Conservation (phyloP, 2,888 invertebrate genomes). For the Polydesmus complanatus region DNA sequence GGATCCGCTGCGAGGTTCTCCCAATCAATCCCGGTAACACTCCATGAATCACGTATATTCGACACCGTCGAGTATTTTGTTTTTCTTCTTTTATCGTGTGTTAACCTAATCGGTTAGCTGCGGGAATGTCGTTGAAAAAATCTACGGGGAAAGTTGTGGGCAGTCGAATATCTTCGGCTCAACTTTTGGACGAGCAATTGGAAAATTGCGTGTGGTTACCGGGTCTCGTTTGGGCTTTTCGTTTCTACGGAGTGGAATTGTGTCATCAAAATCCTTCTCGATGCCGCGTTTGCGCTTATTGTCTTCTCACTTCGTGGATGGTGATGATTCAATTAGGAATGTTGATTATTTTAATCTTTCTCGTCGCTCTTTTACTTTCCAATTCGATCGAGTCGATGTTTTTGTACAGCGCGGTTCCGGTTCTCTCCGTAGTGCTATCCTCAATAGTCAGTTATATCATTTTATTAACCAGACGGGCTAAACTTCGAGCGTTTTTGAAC, state of each 20-base stretch:
- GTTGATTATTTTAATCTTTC: not conserved
- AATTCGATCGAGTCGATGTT: constrained; percentile 1
- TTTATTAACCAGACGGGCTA: not conserved
- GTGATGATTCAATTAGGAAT: not conserved
- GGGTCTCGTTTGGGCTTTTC: constrained; percentile 2
- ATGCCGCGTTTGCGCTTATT: not conserved
- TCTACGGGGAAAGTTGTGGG: too few relatives aligned
- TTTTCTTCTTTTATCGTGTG: not conserved
- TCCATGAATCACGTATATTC: too few relatives aligned
- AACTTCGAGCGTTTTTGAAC: not conserved
- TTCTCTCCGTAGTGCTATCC: not conserved
- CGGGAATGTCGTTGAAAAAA: not conserved
- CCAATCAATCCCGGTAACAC: too few relatives aligned
- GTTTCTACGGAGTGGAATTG: constrained; percentile 8
- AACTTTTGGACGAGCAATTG: not conserved
- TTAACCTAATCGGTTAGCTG: not conserved
- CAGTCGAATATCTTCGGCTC: not conserved
- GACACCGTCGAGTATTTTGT: not conserved
- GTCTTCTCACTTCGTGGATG: not conserved
- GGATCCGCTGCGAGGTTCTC: too few relatives aligned
- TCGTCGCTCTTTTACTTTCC: not conserved
- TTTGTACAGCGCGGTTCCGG: constrained; percentile 3
- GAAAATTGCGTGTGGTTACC: not conserved
- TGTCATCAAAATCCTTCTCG: not conserved
- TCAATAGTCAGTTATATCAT: constrained; percentile 1